Base-by-base conservation (phyloP, 2,113 vertebrate species). In the Apeltes quadracus region DNA sequence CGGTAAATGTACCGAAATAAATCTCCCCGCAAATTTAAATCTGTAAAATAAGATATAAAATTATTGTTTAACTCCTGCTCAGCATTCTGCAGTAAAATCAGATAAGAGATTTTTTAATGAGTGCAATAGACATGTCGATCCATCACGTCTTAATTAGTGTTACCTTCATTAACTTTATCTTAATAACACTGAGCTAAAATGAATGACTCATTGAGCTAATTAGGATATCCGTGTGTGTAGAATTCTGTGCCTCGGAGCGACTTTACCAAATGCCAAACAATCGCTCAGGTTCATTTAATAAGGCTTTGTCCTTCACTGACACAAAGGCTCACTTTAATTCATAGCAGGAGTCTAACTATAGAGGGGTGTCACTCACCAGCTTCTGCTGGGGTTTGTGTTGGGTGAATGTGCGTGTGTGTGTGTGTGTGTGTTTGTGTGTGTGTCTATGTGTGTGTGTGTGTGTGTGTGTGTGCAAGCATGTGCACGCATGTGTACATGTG, bases 151-250 rank as follows among this genome's bases (percentile, higher is more conserved):
- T 91, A 86, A 91, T 92, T 89, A 86, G 84, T 57, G 72, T 73
- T 88, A 84, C 82, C 87, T 86, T 87, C 88, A 91, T 92, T 92
- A 91, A 86, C 82, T 88, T 91, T 91, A 90, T 91, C 88, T 91
- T 89, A 87, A 91, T 89, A 85, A 84, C 51, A 41, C 53, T 69
- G 51, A 12, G 29, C 83, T 56, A 51, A 81, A 88, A 83, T 89
- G 65, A 90, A 89, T 86, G 79, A 88, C 38, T 86, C 76, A 82
- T 88, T 91, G 72, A 79, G 74, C 76, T 85, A 76, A 88, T 89
- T 85, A 85, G 68, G 64, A 81, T 83, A 76, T 83, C 38, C 81
- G 29, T 38, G 81, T 72, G 34, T 46, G 27, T 51, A 20, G 39
- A 41, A 72, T 70, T 61, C n/a, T 38, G 63, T 81, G 69, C 70